These are phyloP conservation scores for Lagocephalus sceleratus DNA, from an alignment of 2,797 vertebrate genomes.

Conservation along the genomic window DNA sequence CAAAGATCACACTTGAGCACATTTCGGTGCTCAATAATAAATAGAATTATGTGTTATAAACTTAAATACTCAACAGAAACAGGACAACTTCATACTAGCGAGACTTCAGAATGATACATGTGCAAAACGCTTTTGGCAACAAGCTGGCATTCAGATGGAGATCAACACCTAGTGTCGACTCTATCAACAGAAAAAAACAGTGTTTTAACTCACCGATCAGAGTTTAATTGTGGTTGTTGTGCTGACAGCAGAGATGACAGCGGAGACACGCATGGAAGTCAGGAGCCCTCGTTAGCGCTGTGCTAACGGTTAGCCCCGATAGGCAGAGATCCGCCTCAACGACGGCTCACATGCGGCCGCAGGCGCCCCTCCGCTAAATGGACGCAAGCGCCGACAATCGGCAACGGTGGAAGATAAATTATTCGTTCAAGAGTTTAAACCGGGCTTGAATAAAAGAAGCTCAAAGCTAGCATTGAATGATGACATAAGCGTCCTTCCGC, in stretches of 20 bases:
- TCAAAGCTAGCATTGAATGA: slow-evolving; percentile 53
- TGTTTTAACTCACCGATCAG: slow-evolving; percentile 40
- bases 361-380: neutral
- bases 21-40: too few relatives aligned
- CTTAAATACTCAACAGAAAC: too few relatives aligned
- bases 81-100: too few relatives aligned
- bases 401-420: neutral
- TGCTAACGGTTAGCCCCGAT: slow-evolving; percentile 38
- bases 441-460: slow-evolving; percentile 3
- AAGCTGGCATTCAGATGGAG: neutral
- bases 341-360: neutral
- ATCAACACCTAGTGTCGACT: too few relatives aligned
- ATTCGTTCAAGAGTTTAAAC: neutral
- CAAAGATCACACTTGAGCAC: too few relatives aligned
- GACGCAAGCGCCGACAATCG: neutral
- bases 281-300: slow-evolving; percentile 59
- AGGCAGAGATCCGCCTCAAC: neutral
- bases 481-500: slow-evolving; percentile 43
- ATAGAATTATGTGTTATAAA: too few relatives aligned
- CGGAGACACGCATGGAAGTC: slow-evolving; percentile 37
- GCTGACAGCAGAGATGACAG: slow-evolving; percentile 30
- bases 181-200: neutral
- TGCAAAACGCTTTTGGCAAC: neutral
- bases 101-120: neutral
- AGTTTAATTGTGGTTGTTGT: slow-evolving; percentile 1